A percentile compares a stretch with the other conserved stretches of the same genome.
phyloP scores from a whole-genome alignment of 2,113 vertebrate species.

The Hippocampus abdominalis region DNA sequence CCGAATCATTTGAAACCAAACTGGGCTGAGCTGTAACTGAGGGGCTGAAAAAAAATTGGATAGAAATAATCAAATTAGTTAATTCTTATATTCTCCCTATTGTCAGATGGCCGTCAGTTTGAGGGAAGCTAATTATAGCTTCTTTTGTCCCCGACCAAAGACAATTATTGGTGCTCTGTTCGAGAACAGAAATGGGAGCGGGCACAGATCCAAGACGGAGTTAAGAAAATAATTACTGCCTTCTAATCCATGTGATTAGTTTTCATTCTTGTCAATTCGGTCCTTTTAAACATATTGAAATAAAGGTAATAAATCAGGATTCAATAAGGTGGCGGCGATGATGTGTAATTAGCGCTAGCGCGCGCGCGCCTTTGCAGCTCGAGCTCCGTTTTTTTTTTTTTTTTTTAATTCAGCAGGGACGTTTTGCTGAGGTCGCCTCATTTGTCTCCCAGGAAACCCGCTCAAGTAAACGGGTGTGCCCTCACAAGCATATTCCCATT shows the following conservation, averaged over 20 bases:
- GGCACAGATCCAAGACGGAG: slow-evolving; percentile 10
- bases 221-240: slow-evolving; percentile 42
- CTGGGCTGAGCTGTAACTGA: neutral
- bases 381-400: slow-evolving; percentile 9
- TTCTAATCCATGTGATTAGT: slow-evolving; percentile 49
- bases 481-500: slow-evolving; percentile 72
- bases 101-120: neutral
- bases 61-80: neutral
- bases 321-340: slow-evolving; percentile 50
- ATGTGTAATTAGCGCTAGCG: slow-evolving; percentile 65
- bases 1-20: neutral
- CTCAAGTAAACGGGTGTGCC: slow-evolving; percentile 60
- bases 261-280: slow-evolving; percentile 25
- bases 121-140: slow-evolving; percentile 26
- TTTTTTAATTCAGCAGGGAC: slow-evolving; percentile 3
- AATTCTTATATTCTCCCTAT: neutral
- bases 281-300: slow-evolving; percentile 3
- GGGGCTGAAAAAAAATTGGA: neutral
- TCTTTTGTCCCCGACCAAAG: slow-evolving; percentile 7
- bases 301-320: slow-evolving; percentile 13
- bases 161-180: slow-evolving; percentile 3
- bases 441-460: slow-evolving; percentile 51
- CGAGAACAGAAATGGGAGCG: neutral
- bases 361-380: slow-evolving; percentile 30
- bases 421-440: slow-evolving; percentile 58